phyloP scores from a whole-genome alignment of 2,888 invertebrate genomes.

The Lithophane socia region DNA sequence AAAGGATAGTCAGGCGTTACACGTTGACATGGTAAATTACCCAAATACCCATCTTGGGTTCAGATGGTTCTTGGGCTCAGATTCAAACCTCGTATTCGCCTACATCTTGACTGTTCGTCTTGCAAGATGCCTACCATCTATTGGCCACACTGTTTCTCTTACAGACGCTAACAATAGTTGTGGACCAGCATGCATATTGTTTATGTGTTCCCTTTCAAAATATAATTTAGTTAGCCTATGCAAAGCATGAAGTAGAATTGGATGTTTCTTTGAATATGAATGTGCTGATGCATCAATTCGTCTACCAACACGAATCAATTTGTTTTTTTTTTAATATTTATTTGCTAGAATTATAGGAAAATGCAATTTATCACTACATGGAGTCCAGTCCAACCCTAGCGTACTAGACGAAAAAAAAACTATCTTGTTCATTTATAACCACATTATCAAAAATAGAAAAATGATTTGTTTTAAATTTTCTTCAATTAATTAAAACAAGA shows the following conservation, averaged over 20 bases:
- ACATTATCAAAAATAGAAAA: too few relatives aligned
- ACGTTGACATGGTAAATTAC: too few relatives aligned
- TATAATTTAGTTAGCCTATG: background rate
- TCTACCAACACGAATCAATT: background rate
- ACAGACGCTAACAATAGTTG: background rate
- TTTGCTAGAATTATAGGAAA: too few relatives aligned
- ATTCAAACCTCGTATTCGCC: background rate
- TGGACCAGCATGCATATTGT: background rate
- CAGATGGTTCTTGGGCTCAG: background rate
- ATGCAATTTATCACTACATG: too few relatives aligned
- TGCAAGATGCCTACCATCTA: background rate
- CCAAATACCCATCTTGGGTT: too few relatives aligned
- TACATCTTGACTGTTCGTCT: background rate
- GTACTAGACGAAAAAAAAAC: too few relatives aligned
- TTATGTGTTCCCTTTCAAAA: background rate
- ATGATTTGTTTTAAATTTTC: too few relatives aligned
- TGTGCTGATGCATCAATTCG: background rate
- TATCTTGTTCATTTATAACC: too few relatives aligned
- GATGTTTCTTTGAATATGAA: background rate
- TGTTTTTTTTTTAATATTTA: background rate
- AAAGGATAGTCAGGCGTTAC: too few relatives aligned
- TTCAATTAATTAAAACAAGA: too few relatives aligned
- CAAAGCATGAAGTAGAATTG: background rate
- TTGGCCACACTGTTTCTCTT: background rate
- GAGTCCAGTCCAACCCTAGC: too few relatives aligned